Evolutionary conservation across 2,888 invertebrate species (phyloP).

Genomic region (Stratiomys singularior): DNA sequence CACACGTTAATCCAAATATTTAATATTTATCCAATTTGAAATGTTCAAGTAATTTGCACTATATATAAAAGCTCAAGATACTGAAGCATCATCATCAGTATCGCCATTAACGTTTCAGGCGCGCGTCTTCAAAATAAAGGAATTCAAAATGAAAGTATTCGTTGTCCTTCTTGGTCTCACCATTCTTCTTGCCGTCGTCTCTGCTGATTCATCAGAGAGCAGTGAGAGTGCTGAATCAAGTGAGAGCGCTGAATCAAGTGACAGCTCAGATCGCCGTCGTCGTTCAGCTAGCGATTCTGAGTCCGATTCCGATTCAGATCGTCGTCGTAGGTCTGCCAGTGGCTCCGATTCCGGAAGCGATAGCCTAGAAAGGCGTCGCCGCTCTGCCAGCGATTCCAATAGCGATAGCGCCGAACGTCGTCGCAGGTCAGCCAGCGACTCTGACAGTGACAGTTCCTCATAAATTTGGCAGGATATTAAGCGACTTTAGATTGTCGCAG

Average conservation of each 20-base stretch:
- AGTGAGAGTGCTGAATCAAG: neutral
- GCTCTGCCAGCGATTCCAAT: too few species aligned
- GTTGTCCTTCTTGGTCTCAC: neutral
- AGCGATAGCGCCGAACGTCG: neutral
- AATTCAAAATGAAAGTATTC: slow-evolving; percentile 3
- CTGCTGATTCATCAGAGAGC: neutral
- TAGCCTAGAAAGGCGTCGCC: too few species aligned
- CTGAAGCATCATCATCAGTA: neutral
- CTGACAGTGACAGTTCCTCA: too few species aligned
- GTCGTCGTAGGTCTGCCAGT: too few species aligned
- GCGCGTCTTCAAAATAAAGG: neutral
- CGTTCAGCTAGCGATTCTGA: neutral
- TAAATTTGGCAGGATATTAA: too few species aligned
- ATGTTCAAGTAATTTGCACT: neutral
- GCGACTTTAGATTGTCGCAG: too few species aligned
- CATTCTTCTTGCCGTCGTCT: neutral
- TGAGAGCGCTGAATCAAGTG: neutral
- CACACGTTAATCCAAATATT: neutral
- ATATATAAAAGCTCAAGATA: neutral
- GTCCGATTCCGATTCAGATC: too few species aligned
- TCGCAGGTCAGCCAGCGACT: neutral
- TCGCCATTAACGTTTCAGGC: neutral
- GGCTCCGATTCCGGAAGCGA: too few species aligned
- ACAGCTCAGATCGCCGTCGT: neutral
- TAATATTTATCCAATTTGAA: neutral